Evolutionary conservation across 2,888 invertebrate genomes (phyloP), one percentile per base, ranked within the genome.

Genomic region (Polia nebulosa): DNA sequence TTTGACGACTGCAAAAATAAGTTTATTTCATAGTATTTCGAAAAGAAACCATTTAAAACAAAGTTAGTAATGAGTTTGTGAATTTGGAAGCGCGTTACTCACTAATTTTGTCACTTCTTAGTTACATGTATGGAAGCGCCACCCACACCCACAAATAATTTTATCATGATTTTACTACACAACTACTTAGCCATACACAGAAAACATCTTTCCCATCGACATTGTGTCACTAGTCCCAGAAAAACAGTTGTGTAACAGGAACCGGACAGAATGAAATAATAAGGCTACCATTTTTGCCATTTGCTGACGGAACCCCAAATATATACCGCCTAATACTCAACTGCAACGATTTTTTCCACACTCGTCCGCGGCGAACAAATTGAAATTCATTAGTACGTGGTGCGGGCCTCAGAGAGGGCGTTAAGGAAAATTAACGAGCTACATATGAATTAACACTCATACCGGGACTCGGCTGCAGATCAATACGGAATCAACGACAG

Each of bases 381-480:
- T 94, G 94, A 94, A 94, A 94, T 95, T 95, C 94, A 94, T 95
- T 94, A 94, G 93, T 89, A 86, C 85, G 88, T 78, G 82, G 86
- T 86, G 88, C 91, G 90, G 88, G 89, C 88, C 25, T 78, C 72
- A n/a, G 57, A 73, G 88, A 88, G 90, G 89, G 92, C 89, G 94
- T 94, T 92, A 94, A 94, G 92, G 92, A 94, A 91, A 94, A 95
- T 94, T 94, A 94, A 95, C 94, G 93, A 92, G 91, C 80, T 89
- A 88, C 91, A 91, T 93, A 93, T 93, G 93, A 94, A 94, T 94
- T 93, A 94, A 93, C 93, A 92, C 91, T 89, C 90, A 88, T 88
- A 90, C 80, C 61, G 74, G 73, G 60, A 71, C 56, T 73, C 67
- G 64, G 72, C 65, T 44, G 69, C 83, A 78, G 87, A 88, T 90